These are phyloP conservation scores for Chrysomela aeneicollis DNA, from an alignment of 2,888 invertebrate species.

Conservation along the genomic window DNA sequence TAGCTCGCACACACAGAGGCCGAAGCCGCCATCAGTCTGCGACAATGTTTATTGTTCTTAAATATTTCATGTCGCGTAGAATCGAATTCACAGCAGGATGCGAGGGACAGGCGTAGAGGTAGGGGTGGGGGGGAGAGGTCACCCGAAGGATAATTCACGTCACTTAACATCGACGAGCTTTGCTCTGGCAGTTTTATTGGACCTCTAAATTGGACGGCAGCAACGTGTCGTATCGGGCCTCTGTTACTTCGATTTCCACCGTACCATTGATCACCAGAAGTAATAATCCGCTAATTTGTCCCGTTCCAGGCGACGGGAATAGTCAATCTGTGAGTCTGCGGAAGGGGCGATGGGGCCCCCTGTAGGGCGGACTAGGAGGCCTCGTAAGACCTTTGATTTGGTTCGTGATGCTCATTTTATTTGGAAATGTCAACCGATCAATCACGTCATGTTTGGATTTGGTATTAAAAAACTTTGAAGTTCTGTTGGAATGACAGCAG, in stretches of 20 bases:
- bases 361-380: constrained; percentile 33
- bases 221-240: constrained; percentile 52
- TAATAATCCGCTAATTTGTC: constrained; percentile 63
- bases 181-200: constrained; percentile 64
- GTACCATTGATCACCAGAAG: constrained; percentile 61
- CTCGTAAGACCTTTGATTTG: constrained; percentile 34
- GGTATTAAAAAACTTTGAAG: too few species aligned
- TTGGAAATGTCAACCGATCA: background rate
- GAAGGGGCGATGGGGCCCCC: constrained; percentile 47
- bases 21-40: constrained; percentile 16
- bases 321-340: constrained; percentile 55
- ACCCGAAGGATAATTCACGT: constrained; percentile 61
- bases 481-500: too few species aligned
- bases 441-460: background rate
- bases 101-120: too few species aligned
- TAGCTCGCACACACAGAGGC: background rate
- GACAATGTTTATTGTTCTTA: constrained; percentile 57
- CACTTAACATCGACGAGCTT: constrained; percentile 64
- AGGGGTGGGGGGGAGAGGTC: constrained; percentile 11
- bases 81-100: constrained; percentile 25
- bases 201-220: constrained; percentile 62
- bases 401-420: constrained; percentile 19
- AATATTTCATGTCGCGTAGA: constrained; percentile 60
- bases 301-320: constrained; percentile 58
- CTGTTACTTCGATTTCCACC: constrained; percentile 56